Base-by-base conservation (phyloP, 1,140 invertebrate species). In the Zaprionus tsacasi region DNA sequence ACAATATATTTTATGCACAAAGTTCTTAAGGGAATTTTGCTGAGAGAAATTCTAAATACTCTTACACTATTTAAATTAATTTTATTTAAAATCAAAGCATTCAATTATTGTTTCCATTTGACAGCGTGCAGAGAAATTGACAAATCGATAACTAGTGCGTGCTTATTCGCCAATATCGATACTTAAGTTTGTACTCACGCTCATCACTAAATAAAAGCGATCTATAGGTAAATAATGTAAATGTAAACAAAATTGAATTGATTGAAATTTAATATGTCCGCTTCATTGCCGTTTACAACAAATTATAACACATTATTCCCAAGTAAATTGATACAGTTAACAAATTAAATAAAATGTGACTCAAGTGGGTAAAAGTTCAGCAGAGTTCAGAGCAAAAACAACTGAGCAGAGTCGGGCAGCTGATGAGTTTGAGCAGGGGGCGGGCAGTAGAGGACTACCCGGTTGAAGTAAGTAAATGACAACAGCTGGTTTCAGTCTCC, bases 301-400 rank as follows among this genome's bases (percentile, higher is more conserved):
- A 6, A 30, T 67, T 43, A 81, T 78, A 17, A 75, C 75, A 58
- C 17, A 43, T 43, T 15, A 43, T 43, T 43, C 13, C 40, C 40
- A 45, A 15, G 40, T 7, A 82, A 86, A 87, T 82, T 82, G 80
- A 80, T 83, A 77, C 43, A 69, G 52, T 43, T 71, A 56, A 45
- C 78, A 83, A 83, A 88, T 88, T 81, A 78, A 88, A 85, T 80
- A 61, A 70, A 78, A 89, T 88, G 85, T 85, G 64, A 78, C 68
- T 78, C 77, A 58, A 82, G 71, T 79, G 79, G 75, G 60, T 66
- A 60, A 48, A 65, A 77, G 74, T 79, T 79, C 69, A 77, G 38
- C 13, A 38, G 61, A 76, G 73, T 83, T 87, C 83, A 87, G 67
- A 67, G 76, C 76, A 74, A 80, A 81, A 65, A 67, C 52, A 78